A percentile compares a stretch with the other conserved stretches of the same genome.
These are phyloP conservation scores for Odontamblyopus lacepedii DNA, from an alignment of 2,797 vertebrate genomes.

Conservation along the genomic window DNA sequence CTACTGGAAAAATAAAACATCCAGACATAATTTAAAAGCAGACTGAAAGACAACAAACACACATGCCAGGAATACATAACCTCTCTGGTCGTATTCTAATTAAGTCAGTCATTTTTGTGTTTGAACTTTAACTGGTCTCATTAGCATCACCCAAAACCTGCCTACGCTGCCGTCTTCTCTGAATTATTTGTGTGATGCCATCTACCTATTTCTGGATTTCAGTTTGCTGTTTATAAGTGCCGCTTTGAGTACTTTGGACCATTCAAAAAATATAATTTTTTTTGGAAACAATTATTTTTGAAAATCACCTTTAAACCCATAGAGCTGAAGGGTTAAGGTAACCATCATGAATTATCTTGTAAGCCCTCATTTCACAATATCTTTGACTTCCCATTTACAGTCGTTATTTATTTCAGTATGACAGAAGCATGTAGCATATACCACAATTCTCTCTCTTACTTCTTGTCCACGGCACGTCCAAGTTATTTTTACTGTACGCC, in stretches of 20 bases:
- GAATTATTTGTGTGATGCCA: background rate
- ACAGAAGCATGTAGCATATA: background rate
- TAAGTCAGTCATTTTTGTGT: background rate
- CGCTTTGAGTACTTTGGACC: too few relatives aligned
- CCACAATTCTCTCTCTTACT: slow-evolving; percentile 10
- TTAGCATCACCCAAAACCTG: background rate
- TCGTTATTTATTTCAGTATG: background rate
- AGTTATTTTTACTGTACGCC: slow-evolving; percentile 47
- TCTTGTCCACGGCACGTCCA: slow-evolving; percentile 16
- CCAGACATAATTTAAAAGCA: background rate
- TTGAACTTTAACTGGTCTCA: background rate
- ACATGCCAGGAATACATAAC: background rate
- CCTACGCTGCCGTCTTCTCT: background rate
- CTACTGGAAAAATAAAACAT: background rate
- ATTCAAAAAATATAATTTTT: too few relatives aligned
- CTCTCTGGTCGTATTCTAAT: background rate
- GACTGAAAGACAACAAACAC: background rate
- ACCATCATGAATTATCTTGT: background rate
- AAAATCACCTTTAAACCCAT: too few relatives aligned
- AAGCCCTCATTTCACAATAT: background rate
- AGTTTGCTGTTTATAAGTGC: too few relatives aligned
- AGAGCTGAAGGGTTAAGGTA: background rate
- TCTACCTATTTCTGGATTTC: background rate
- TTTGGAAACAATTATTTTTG: too few relatives aligned
- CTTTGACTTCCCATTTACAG: background rate